These are phyloP conservation scores for Pogonophryne albipinna DNA, from an alignment of 2,797 vertebrate genomes.

Conservation along the genomic window DNA sequence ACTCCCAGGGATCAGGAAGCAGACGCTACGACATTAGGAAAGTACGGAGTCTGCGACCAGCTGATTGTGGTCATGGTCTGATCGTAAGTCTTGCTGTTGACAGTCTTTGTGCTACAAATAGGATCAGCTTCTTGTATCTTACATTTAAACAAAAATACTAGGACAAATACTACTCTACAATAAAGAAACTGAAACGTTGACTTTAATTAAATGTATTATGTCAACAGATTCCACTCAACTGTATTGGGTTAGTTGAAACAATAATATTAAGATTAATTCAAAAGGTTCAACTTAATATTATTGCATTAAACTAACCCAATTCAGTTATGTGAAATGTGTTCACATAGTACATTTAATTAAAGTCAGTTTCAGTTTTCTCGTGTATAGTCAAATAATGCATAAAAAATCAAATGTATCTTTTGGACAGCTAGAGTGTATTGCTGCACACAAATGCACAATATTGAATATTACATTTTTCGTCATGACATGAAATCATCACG, in stretches of 20 bases:
- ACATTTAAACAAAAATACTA: not conserved
- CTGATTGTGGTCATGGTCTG: conserved; percentile 9
- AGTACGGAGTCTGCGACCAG: conserved; percentile 5
- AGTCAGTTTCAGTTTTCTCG: too few species aligned
- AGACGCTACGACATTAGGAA: conserved; percentile 16
- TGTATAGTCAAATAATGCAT: not conserved
- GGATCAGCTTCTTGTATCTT: not conserved
- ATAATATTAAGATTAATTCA: too few species aligned
- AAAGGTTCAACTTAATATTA: too few species aligned
- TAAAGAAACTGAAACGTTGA: too few species aligned
- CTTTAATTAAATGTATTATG: too few species aligned
- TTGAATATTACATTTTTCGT: not conserved
- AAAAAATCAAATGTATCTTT: not conserved
- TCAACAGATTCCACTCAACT: too few species aligned
- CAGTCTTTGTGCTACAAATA: conserved; percentile 36
- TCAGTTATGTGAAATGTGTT: too few species aligned
- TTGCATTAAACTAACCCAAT: too few species aligned
- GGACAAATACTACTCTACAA: too few species aligned
- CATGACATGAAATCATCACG: too few species aligned
- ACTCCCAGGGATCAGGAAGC: conserved; percentile 17
- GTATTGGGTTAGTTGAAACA: too few species aligned
- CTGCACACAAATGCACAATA: not conserved
- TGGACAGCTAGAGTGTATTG: not conserved
- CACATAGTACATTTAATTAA: too few species aligned
- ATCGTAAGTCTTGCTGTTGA: conserved; percentile 10